Evolutionary conservation across 2,888 invertebrate genomes (phyloP).

Genomic region (Napeogenes inachia): DNA sequence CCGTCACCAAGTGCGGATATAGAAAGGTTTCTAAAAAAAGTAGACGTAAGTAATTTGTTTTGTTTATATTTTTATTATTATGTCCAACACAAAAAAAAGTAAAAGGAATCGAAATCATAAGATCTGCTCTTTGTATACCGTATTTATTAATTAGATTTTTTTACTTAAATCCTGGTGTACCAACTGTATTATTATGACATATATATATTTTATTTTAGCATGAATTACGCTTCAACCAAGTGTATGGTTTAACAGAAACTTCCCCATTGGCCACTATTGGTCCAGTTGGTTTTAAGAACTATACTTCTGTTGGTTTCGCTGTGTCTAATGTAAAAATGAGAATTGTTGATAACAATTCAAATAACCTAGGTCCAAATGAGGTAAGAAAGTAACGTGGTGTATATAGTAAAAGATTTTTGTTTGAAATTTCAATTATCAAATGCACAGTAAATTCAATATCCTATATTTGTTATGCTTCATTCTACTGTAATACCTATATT

Average conservation of each 20-base stretch:
- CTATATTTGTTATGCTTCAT: too few species aligned
- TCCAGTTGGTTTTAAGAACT: conserved; percentile 39
- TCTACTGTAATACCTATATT: too few species aligned
- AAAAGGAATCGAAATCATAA: too few species aligned
- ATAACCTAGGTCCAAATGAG: conserved; percentile 73
- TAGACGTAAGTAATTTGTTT: conserved; percentile 40
- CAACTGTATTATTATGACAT: neutral
- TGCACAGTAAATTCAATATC: too few species aligned
- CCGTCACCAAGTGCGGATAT: conserved; percentile 80
- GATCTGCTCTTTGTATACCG: too few species aligned
- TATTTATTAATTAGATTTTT: too few species aligned
- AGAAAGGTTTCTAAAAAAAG: conserved; percentile 69
- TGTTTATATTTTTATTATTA: too few species aligned
- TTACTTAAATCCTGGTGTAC: neutral
- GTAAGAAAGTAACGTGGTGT: conserved; percentile 35
- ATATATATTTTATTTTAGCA: conserved; percentile 39
- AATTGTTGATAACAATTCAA: conserved; percentile 69
- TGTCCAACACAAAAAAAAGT: too few species aligned
- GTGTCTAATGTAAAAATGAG: conserved; percentile 79
- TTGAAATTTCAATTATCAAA: neutral
- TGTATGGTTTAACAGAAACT: conserved; percentile 84
- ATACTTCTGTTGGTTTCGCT: conserved; percentile 72
- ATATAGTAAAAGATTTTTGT: neutral
- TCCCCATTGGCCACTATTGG: conserved; percentile 73
- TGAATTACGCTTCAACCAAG: conserved; percentile 59